Evolutionary conservation across 2,113 vertebrate species (phyloP).

Genomic region (Hemicordylus capensis): DNA sequence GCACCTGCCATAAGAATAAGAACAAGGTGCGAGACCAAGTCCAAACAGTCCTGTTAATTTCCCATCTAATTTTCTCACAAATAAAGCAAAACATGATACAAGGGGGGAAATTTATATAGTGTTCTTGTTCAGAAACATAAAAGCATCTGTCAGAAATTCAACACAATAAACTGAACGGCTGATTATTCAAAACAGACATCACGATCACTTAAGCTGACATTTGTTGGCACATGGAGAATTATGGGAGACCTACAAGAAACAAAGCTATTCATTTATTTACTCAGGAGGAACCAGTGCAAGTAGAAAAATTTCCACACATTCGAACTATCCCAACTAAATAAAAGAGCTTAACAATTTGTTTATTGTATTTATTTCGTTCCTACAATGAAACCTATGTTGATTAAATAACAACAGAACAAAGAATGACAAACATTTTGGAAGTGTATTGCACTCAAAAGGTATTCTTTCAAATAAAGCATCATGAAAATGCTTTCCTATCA

Average conservation of each 20-base stretch:
- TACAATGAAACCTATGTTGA: not conserved
- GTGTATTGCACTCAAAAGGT: not conserved
- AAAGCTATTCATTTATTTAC: not conserved
- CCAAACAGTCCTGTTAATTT: not conserved
- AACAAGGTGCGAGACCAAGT: not conserved
- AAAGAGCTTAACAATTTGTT: not conserved
- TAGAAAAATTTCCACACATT: not conserved
- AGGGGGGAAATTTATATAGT: not conserved
- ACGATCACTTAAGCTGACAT: not conserved
- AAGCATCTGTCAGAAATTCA: conserved; percentile 31
- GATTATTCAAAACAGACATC: conserved; percentile 36
- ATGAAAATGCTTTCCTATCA: not conserved
- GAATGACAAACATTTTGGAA: not conserved
- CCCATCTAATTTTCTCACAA: accelerated
- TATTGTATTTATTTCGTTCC: not conserved
- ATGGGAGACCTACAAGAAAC: not conserved
- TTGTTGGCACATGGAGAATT: conserved; percentile 6
- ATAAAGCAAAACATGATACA: not conserved
- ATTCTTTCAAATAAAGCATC: not conserved
- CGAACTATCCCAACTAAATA: not conserved
- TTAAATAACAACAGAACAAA: not conserved
- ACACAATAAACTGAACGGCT: conserved; percentile 18
- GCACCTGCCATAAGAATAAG: not conserved
- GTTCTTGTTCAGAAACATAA: conserved; percentile 24
- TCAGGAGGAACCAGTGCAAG: not conserved